phyloP scores from a whole-genome alignment of 1,140 invertebrate species.

The Lethrus apterus region DNA sequence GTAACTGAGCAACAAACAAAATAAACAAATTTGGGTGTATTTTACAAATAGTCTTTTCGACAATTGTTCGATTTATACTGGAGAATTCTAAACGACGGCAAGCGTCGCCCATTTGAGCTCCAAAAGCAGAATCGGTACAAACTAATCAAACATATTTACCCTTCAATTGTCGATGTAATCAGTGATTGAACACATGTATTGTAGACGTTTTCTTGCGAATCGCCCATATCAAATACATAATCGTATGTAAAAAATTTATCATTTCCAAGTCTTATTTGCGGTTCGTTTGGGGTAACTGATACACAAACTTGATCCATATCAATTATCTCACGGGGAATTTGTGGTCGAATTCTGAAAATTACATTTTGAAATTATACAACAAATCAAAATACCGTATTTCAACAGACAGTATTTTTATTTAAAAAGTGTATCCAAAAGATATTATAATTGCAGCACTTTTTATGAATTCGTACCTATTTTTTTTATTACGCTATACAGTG shows the following conservation, averaged over 20 bases:
- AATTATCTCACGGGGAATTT: slow-evolving; percentile 84
- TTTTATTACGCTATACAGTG: too few relatives aligned
- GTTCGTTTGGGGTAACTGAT: slow-evolving; percentile 74
- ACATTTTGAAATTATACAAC: slow-evolving; percentile 4
- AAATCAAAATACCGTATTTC: too few relatives aligned
- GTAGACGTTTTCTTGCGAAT: slow-evolving; percentile 70
- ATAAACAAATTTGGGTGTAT: not conserved
- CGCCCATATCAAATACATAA: slow-evolving; percentile 79
- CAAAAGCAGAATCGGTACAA: too few relatives aligned
- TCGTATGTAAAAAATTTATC: slow-evolving; percentile 98
- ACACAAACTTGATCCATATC: slow-evolving; percentile 94
- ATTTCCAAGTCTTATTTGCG: slow-evolving; percentile 86
- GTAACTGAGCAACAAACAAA: slow-evolving; percentile 44
- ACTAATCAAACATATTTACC: too few relatives aligned
- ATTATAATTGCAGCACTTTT: not conserved
- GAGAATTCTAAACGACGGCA: too few relatives aligned
- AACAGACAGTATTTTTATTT: too few relatives aligned
- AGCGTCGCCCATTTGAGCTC: too few relatives aligned
- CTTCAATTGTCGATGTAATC: slow-evolving; percentile 81
- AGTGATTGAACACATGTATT: slow-evolving; percentile 76
- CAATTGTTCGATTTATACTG: too few relatives aligned
- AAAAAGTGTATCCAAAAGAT: too few relatives aligned
- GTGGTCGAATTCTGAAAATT: slow-evolving; percentile 79
- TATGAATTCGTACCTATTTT: slow-evolving; percentile 1
- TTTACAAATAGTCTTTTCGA: too few relatives aligned